Percentiles rank a stretch among this genome's conserved stretches.
phyloP scores from a whole-genome alignment of 2,888 invertebrate genomes.

The Lydus trimaculatus region DNA sequence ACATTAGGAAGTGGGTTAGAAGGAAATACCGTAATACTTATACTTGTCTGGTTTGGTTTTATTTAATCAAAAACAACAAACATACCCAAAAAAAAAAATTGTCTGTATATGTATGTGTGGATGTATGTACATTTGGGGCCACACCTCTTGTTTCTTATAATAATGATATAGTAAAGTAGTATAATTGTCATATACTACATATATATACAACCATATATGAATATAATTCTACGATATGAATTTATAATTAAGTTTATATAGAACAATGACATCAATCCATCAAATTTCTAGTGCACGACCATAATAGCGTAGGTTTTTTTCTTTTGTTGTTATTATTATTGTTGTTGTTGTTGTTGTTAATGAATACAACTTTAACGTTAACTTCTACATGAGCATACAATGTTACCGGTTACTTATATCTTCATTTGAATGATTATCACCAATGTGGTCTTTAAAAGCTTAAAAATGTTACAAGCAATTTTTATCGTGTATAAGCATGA shows the following conservation, averaged over 20 bases:
- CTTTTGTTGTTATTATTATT: not conserved
- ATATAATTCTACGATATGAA: not conserved
- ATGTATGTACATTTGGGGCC: not conserved
- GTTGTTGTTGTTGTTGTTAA: not conserved
- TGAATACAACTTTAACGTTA: too few relatives aligned
- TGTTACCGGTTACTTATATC: too few relatives aligned
- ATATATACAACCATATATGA: not conserved
- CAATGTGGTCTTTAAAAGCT: too few relatives aligned
- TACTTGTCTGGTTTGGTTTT: constrained; percentile 11
- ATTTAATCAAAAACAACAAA: not conserved
- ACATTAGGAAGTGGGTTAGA: constrained; percentile 45
- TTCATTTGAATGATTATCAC: too few relatives aligned
- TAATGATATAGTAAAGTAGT: not conserved
- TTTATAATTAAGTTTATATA: not conserved
- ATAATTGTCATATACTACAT: not conserved
- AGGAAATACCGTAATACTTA: constrained; percentile 47
- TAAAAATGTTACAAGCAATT: too few relatives aligned
- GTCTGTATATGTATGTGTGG: not conserved
- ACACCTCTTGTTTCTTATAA: not conserved
- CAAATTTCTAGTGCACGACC: constrained; percentile 5
- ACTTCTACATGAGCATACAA: too few relatives aligned
- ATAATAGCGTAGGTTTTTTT: not conserved
- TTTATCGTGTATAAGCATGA: too few relatives aligned
- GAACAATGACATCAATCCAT: constrained; percentile 6
- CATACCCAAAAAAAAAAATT: not conserved